Percentiles rank a stretch among this genome's conserved stretches.
Conservation (phyloP, 1,140 invertebrate genomes). For the Saccostrea cuccullata region DNA sequence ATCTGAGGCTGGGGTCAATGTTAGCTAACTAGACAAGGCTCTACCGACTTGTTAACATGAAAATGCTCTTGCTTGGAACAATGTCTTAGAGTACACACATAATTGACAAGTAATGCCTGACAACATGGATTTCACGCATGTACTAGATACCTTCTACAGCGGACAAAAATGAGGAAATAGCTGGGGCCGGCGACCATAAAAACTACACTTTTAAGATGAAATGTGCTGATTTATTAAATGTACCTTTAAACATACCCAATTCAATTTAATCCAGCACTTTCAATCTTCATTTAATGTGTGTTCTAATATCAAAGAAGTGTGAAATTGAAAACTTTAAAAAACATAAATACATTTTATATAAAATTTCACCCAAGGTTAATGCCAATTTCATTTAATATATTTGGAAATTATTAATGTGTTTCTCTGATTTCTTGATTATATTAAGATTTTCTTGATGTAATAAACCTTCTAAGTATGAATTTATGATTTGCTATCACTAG, state of each 20-base stretch:
- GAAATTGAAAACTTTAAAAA: neutral
- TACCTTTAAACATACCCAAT: neutral
- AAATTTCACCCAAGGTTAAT: constrained; percentile 4
- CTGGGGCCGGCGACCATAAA: neutral
- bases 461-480: constrained; percentile 2
- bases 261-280: constrained; percentile 14
- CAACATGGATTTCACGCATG: constrained; percentile 23
- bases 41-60: constrained; percentile 17
- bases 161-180: constrained; percentile 24
- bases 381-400: neutral
- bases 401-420: neutral
- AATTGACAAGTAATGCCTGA: constrained; percentile 12
- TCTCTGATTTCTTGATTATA: constrained; percentile 10
- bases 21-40: constrained; percentile 34
- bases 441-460: constrained; percentile 3
- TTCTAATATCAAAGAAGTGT: neutral
- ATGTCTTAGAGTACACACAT: constrained; percentile 26
- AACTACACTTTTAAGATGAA: constrained; percentile 2
- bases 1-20: constrained; percentile 18
- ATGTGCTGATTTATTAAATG: constrained; percentile 29
- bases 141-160: constrained; percentile 12
- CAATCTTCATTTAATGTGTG: neutral
- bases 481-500: neutral
- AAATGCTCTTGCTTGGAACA: constrained; percentile 25
- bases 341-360: neutral